Evolutionary conservation across 2,113 vertebrate genomes (phyloP).

Genomic region (Pleuronectes platessa): DNA sequence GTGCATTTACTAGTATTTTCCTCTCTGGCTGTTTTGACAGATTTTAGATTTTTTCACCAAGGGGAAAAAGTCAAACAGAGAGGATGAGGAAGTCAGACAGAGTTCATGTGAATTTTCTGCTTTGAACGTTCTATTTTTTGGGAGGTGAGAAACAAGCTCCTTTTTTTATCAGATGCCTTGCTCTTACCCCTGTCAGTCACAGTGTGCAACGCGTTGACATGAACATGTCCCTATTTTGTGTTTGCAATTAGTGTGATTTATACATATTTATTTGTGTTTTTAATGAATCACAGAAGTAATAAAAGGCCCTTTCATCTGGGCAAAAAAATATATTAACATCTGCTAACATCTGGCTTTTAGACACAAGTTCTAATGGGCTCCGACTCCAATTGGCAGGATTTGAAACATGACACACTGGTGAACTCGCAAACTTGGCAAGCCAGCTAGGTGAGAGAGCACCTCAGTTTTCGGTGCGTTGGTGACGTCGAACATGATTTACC

Average conservation of each 20-base stretch:
- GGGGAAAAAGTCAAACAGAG: conserved; percentile 35
- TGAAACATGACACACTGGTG: too few species aligned
- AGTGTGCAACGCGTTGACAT: background rate
- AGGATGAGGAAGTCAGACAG: conserved; percentile 58
- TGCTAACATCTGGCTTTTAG: background rate
- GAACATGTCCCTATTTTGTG: background rate
- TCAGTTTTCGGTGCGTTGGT: too few species aligned
- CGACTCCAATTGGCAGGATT: too few species aligned
- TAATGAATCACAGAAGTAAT: background rate
- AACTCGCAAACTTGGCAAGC: too few species aligned
- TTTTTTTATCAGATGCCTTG: conserved; percentile 32
- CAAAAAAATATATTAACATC: background rate
- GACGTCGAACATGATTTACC: too few species aligned
- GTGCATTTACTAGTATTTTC: conserved; percentile 37
- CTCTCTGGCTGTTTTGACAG: conserved; percentile 48
- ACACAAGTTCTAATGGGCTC: background rate
- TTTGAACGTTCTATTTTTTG: conserved; percentile 69
- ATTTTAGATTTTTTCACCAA: conserved; percentile 65
- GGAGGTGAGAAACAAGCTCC: conserved; percentile 16
- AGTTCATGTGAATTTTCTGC: conserved; percentile 60
- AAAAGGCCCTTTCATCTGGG: background rate
- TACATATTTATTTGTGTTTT: background rate
- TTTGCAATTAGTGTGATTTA: background rate
- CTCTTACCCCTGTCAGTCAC: conserved; percentile 34
- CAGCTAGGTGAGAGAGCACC: too few species aligned